phyloP scores from a whole-genome alignment of 2,797 vertebrate species.

The Falco cherrug region DNA sequence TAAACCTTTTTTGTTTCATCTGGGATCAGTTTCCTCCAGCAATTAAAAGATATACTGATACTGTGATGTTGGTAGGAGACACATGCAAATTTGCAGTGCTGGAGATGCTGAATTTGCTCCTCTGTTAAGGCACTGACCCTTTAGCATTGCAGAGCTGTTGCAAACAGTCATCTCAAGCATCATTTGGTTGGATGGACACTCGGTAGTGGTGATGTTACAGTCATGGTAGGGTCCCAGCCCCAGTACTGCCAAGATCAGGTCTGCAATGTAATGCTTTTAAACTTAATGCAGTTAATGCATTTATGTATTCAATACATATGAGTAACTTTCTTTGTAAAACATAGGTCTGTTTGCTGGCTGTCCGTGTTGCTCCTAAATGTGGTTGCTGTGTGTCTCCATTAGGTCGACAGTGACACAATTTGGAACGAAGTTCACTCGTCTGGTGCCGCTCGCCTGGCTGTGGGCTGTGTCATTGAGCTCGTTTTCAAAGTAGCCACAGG shows the following conservation, averaged over 20 bases:
- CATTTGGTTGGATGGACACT: neutral
- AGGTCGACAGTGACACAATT: constrained; percentile 99
- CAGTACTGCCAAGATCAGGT: neutral
- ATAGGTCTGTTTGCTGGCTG: neutral
- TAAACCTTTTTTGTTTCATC: neutral
- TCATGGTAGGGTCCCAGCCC: neutral
- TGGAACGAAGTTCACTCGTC: constrained; percentile 98
- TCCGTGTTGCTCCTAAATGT: neutral
- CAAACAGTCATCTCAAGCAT: neutral
- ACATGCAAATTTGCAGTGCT: neutral
- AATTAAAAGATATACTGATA: neutral
- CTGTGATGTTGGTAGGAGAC: neutral
- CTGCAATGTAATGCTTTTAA: neutral
- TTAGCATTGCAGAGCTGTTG: neutral
- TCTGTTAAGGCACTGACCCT: neutral
- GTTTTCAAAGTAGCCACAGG: constrained; percentile 95
- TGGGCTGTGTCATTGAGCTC: constrained; percentile 94
- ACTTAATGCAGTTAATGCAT: neutral
- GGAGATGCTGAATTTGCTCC: neutral
- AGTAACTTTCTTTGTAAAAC: neutral
- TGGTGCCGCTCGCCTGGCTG: constrained; percentile 91
- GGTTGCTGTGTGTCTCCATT: neutral
- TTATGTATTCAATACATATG: neutral
- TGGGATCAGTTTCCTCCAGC: neutral
- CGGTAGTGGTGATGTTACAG: neutral